phyloP scores from a whole-genome alignment of 2,113 vertebrate species.

The Anthoscopus minutus region DNA sequence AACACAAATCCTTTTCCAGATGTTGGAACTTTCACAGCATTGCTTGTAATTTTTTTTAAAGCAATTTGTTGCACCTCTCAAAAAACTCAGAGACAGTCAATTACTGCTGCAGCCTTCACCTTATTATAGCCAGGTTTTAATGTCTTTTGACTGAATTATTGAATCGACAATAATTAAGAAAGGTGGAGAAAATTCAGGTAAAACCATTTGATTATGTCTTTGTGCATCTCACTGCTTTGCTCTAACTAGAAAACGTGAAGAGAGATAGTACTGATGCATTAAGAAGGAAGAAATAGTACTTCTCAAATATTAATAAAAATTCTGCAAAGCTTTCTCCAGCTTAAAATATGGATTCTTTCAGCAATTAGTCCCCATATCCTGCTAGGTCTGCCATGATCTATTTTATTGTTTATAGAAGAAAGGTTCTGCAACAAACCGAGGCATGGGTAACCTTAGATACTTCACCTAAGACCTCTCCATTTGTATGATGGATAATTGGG shows the following conservation, averaged over 20 bases:
- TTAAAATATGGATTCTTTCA: slow-evolving; percentile 7
- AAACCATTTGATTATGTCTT: background rate
- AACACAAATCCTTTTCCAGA: background rate
- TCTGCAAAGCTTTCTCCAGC: background rate
- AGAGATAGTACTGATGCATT: background rate
- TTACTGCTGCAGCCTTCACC: background rate
- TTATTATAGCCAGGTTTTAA: background rate
- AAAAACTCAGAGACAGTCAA: background rate
- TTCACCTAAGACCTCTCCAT: background rate
- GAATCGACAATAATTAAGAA: slow-evolving; percentile 20
- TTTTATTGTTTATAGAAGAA: background rate
- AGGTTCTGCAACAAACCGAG: background rate
- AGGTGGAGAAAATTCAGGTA: background rate
- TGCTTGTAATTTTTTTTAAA: background rate
- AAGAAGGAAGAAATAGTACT: background rate
- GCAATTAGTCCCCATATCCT: background rate
- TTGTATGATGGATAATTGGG: background rate
- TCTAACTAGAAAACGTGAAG: background rate
- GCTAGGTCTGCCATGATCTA: background rate
- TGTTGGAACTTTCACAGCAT: background rate
- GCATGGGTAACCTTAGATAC: background rate
- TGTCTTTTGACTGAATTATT: background rate
- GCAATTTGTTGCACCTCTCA: background rate
- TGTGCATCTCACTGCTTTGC: background rate
- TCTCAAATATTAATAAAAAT: background rate